Evolutionary conservation across 2,797 vertebrate species (phyloP).

Genomic region (Euthynnus affinis): DNA sequence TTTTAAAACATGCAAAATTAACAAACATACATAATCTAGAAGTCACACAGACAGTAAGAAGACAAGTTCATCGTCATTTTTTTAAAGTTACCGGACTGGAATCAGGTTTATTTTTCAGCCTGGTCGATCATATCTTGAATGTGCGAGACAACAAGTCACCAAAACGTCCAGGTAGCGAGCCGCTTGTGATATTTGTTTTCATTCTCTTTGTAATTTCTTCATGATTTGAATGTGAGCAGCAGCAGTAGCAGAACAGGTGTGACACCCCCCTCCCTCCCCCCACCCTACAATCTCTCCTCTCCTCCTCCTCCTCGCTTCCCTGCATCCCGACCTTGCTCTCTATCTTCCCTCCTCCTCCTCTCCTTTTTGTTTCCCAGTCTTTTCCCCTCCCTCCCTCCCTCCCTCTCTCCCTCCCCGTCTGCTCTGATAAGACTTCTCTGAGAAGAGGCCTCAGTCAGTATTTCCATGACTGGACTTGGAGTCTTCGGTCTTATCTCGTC

Average conservation of each 20-base stretch:
- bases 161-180: too few species aligned
- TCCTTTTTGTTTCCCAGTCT: not conserved
- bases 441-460: conserved; percentile 30
- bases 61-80: too few species aligned
- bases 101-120: too few species aligned
- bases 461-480: conserved; percentile 50
- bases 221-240: not conserved
- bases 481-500: conserved; percentile 24
- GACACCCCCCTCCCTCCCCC: not conserved
- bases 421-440: conserved; percentile 42
- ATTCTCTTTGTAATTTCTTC: too few species aligned
- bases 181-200: too few species aligned
- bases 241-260: not conserved
- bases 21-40: too few species aligned
- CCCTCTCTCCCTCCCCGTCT: not conserved
- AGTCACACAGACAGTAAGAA: too few species aligned
- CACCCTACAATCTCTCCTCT: not conserved
- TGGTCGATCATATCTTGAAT: too few species aligned
- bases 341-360: not conserved
- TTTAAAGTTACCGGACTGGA: too few species aligned
- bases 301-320: not conserved
- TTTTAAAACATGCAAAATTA: too few species aligned
- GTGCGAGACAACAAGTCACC: too few species aligned
- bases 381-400: not conserved
- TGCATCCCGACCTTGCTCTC: not conserved